A percentile compares a stretch with the other conserved stretches of the same genome.
Evolutionary conservation across 2,113 vertebrate genomes (phyloP).

Genomic region (Gobio gobio): DNA sequence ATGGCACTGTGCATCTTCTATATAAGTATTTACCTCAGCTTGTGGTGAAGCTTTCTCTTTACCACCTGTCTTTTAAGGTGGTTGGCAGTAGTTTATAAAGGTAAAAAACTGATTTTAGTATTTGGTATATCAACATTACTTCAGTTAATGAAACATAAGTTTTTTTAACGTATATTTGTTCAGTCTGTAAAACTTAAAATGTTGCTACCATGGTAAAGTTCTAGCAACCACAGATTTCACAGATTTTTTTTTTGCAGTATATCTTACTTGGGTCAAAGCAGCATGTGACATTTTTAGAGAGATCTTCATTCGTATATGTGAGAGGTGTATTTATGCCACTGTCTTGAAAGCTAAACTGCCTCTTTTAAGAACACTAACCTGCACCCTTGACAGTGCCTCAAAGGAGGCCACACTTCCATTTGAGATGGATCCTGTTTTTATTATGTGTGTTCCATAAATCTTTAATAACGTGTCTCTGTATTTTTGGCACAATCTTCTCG

Average conservation of each 20-base stretch:
- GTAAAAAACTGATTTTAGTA: too few relatives aligned
- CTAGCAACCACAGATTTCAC: neutral
- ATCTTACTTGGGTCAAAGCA: slow-evolving; percentile 37
- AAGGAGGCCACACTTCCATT: slow-evolving; percentile 67
- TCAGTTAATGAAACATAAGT: too few relatives aligned
- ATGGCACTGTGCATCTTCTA: neutral
- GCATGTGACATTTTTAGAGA: slow-evolving; percentile 47
- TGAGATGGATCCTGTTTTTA: slow-evolving; percentile 65
- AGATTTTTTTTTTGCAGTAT: neutral
- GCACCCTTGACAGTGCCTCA: slow-evolving; percentile 57
- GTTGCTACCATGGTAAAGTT: neutral
- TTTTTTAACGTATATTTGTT: neutral
- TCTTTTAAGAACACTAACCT: slow-evolving; percentile 55
- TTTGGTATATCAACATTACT: too few relatives aligned
- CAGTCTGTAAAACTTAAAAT: neutral
- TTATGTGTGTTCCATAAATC: slow-evolving; percentile 66
- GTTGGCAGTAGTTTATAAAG: neutral
- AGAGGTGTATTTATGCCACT: slow-evolving; percentile 48
- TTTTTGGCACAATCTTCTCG: slow-evolving; percentile 56
- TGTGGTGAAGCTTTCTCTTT: neutral
- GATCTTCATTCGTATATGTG: slow-evolving; percentile 43
- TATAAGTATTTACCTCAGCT: neutral
- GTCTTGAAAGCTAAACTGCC: slow-evolving; percentile 53
- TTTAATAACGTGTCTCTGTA: slow-evolving; percentile 61
- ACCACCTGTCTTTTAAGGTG: too few relatives aligned